These are phyloP conservation scores for Xiphorhynchus erythropygius DNA, from an alignment of 2,797 vertebrate species.

Conservation along the genomic window DNA sequence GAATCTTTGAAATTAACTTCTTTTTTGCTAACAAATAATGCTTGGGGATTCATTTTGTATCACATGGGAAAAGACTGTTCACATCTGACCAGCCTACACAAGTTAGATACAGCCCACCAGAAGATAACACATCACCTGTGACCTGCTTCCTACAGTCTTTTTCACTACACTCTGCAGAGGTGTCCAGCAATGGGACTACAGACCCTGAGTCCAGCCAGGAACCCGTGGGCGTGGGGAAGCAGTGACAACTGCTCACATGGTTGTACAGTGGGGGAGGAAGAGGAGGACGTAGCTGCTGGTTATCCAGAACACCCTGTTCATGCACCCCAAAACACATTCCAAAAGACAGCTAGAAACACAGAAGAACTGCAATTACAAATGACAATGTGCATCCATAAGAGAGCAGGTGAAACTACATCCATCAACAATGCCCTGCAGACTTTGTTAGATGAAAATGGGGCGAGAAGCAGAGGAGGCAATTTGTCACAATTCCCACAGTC, in stretches of 20 bases:
- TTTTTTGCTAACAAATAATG: not conserved
- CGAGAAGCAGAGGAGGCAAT: not conserved
- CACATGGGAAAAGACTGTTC: not conserved
- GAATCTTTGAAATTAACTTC: not conserved
- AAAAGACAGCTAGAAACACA: not conserved
- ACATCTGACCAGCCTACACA: not conserved
- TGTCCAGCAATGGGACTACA: not conserved
- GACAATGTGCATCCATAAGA: not conserved
- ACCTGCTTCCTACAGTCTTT: not conserved
- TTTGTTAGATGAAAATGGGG: not conserved
- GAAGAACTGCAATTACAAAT: not conserved
- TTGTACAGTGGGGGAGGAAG: not conserved
- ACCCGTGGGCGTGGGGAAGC: not conserved
- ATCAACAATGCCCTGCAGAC: not conserved
- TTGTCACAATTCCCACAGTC: not conserved
- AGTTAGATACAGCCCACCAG: not conserved
- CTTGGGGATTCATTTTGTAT: not conserved
- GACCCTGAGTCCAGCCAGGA: not conserved
- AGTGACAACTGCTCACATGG: not conserved
- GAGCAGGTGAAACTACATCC: not conserved
- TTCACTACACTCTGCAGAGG: not conserved
- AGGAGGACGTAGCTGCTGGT: not conserved
- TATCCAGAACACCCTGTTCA: not conserved
- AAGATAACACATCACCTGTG: not conserved
- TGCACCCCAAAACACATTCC: not conserved